phyloP scores from a whole-genome alignment of 2,888 invertebrate genomes.

The Falcaria lacertinaria region DNA sequence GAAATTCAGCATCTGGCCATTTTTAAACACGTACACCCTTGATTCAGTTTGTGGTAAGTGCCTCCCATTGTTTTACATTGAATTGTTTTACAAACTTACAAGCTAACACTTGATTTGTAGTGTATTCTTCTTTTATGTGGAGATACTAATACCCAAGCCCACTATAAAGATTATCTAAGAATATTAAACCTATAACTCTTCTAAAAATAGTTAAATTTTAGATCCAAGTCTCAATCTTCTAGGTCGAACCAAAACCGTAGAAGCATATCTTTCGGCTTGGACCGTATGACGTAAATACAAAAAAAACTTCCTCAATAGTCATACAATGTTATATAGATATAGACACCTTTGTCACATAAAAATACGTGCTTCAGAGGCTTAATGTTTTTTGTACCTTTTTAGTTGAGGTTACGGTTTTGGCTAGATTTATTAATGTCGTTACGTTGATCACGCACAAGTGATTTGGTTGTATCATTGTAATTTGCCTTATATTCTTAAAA shows the following conservation, averaged over 20 bases:
- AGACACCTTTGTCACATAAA: background rate
- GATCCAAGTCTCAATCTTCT: too few species aligned
- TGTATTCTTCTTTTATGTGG: too few species aligned
- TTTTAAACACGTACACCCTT: conserved; percentile 77
- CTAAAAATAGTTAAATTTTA: too few species aligned
- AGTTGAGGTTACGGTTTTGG: background rate
- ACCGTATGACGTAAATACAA: background rate
- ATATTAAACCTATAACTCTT: too few species aligned
- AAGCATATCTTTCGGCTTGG: background rate
- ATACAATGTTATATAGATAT: background rate
- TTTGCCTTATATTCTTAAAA: too few species aligned
- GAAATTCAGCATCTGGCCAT: conserved; percentile 73
- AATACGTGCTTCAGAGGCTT: background rate
- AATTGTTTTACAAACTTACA: too few species aligned
- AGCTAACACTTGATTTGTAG: too few species aligned
- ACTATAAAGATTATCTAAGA: too few species aligned
- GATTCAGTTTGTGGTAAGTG: conserved; percentile 83
- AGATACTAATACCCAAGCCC: too few species aligned
- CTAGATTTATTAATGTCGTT: background rate
- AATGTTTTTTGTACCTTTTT: background rate
- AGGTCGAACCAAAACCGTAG: background rate
- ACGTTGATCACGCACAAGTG: background rate
- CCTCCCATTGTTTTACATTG: too few species aligned
- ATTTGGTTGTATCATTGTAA: background rate
- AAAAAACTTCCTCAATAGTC: background rate